These are phyloP conservation scores for Rachycentron canadum DNA, from an alignment of 2,797 vertebrate species.

Conservation along the genomic window DNA sequence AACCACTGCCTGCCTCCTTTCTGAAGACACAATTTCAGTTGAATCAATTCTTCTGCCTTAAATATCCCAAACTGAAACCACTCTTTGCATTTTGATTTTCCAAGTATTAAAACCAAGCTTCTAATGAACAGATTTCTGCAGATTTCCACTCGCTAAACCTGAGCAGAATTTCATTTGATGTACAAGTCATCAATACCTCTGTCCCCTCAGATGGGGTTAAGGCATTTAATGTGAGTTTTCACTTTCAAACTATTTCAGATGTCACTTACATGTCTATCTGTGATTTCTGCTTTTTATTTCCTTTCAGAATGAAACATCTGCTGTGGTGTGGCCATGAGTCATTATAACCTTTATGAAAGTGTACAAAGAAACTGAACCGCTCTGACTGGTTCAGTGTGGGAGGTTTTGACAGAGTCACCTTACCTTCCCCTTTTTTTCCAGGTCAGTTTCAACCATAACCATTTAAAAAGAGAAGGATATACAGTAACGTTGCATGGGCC, in stretches of 20 bases:
- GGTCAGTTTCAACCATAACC: conserved; percentile 24
- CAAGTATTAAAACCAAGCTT: background rate
- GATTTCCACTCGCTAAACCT: too few species aligned
- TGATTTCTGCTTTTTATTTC: background rate
- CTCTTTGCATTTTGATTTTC: background rate
- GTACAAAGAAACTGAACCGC: conserved; percentile 12
- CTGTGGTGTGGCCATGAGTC: conserved; percentile 12
- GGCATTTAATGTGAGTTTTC: too few species aligned
- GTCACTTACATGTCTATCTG: background rate
- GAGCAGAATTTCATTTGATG: too few species aligned
- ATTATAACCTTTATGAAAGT: background rate
- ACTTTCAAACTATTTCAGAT: background rate
- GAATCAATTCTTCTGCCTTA: background rate
- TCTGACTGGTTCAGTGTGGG: background rate
- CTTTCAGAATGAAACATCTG: conserved; percentile 47
- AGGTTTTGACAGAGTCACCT: conserved; percentile 5
- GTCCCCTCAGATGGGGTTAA: background rate
- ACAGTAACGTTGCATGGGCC: conserved; percentile 30
- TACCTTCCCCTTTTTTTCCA: conserved; percentile 3
- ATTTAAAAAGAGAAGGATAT: conserved; percentile 11
- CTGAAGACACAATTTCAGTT: background rate
- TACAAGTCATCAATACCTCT: too few species aligned
- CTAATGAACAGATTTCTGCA: too few species aligned
- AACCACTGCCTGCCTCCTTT: background rate
- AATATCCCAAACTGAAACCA: background rate